Base-by-base conservation (phyloP, 2,113 vertebrate species). In the Nothocercus julius region DNA sequence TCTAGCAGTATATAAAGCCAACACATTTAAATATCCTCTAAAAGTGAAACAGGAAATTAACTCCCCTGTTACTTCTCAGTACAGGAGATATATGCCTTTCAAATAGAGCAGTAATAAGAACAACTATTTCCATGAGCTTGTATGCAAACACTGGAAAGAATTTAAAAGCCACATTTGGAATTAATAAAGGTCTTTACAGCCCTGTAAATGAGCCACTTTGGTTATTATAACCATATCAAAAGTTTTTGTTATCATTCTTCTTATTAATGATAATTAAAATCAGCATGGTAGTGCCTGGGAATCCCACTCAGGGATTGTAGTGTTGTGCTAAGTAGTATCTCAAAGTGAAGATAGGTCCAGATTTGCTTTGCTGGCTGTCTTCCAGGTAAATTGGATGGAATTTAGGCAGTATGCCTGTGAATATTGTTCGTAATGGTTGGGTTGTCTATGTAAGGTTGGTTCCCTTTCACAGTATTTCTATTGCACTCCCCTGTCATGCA, bases 41-140 rank as follows among this genome's bases (percentile, higher is more conserved):
- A 93, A 96, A 97, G 67, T 77, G 75, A 76, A 97, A 96, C 91
- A 97, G 96, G 96, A 98, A 98, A 97, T 98, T 93, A 97, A 93
- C 85, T 96, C 97, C 64, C 95, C 40, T 90, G 66, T 86, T 92
- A 92, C 42, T 90, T 94, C 42, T 86, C 72, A 83, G 85, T 83
- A 49, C 15, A 69, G 64, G 49, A 97, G 68, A 69, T 85, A n/a
- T 53, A 27, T 62, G 70, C 76, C 40, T 85, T 94, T 93, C 45
- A 87, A 93, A 74, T 59, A 19, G 42, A 84, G 72, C 4, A 21
- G 59, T 61, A 54, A 51, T 56, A 79, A 85, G 80, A 95, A 91
- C 53, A 47, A 27, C 19, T 73, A 84, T 53, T 95, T 85, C 79
- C 66, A 32, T 82, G 77, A 79, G 75, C 58, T 79, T 59, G 13